A percentile compares a stretch with the other conserved stretches of the same genome.
These are phyloP conservation scores for Rhopalosiphum maidis DNA, from an alignment of 1,140 invertebrate genomes.

Conservation along the genomic window DNA sequence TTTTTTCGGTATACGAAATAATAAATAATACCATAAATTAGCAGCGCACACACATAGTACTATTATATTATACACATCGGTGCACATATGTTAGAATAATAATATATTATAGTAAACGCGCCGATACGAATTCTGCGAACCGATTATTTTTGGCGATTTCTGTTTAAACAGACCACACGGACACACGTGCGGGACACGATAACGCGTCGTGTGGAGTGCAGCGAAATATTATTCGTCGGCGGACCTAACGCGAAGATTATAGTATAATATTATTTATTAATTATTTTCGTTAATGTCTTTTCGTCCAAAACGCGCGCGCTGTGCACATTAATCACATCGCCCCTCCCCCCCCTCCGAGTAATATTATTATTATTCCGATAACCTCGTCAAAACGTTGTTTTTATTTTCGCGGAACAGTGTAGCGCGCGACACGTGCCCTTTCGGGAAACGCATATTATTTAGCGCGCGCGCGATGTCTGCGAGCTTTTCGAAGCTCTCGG, in stretches of 20 bases:
- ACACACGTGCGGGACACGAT: not conserved
- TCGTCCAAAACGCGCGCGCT: too few relatives aligned
- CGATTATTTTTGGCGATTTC: not conserved
- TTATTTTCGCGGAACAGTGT: not conserved
- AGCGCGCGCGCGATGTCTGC: too few relatives aligned
- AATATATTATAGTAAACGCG: not conserved
- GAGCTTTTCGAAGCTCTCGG: not conserved
- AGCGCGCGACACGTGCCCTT: not conserved
- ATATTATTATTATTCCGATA: not conserved
- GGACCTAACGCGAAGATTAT: too few relatives aligned
- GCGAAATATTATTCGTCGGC: not conserved
- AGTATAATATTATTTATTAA: too few relatives aligned
- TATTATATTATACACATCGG: not conserved
- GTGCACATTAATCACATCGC: too few relatives aligned
- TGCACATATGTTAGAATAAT: too few relatives aligned
- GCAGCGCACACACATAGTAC: not conserved
- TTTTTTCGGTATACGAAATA: not conserved
- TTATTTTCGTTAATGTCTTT: too few relatives aligned
- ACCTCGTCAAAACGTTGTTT: not conserved
- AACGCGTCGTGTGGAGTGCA: too few relatives aligned
- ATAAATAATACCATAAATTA: not conserved
- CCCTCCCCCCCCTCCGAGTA: too few relatives aligned
- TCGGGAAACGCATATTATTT: not conserved
- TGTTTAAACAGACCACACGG: not conserved
- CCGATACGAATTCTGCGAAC: not conserved